phyloP scores from a whole-genome alignment of 1,140 invertebrate genomes.

The Drosophila navojoa region DNA sequence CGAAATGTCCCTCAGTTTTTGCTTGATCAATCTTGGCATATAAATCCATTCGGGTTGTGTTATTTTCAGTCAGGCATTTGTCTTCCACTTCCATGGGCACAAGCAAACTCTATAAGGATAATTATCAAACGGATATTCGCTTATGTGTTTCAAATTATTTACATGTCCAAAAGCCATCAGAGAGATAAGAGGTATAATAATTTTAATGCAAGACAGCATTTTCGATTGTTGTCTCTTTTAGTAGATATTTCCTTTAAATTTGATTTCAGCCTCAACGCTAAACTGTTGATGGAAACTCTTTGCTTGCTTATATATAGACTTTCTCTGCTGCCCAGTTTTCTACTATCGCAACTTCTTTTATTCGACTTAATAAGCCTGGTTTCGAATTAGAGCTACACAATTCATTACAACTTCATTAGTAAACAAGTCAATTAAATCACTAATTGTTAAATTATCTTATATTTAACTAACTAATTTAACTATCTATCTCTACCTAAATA shows the following conservation, averaged over 20 bases:
- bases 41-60: not conserved
- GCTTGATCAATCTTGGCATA: not conserved
- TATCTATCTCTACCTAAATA: too few relatives aligned
- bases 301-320: not conserved
- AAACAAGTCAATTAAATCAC: too few relatives aligned
- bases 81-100: not conserved
- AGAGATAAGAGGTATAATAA: not conserved
- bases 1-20: not conserved
- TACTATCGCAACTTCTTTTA: not conserved
- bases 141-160: not conserved
- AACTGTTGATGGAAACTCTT: not conserved
- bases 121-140: too few relatives aligned
- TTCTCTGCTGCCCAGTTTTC: not conserved
- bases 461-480: too few relatives aligned
- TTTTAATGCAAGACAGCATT: not conserved
- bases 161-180: not conserved
- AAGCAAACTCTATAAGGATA: conserved; percentile 1
- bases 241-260: not conserved
- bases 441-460: too few relatives aligned
- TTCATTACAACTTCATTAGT: too few relatives aligned
- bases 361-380: not conserved
- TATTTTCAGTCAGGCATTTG: conserved; percentile 5
- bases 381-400: not conserved
- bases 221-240: not conserved
- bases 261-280: not conserved